Percentiles rank a stretch among this genome's conserved stretches.
These are phyloP conservation scores for Lasioglossum morio DNA, from an alignment of 2,888 invertebrate genomes.

Conservation along the genomic window DNA sequence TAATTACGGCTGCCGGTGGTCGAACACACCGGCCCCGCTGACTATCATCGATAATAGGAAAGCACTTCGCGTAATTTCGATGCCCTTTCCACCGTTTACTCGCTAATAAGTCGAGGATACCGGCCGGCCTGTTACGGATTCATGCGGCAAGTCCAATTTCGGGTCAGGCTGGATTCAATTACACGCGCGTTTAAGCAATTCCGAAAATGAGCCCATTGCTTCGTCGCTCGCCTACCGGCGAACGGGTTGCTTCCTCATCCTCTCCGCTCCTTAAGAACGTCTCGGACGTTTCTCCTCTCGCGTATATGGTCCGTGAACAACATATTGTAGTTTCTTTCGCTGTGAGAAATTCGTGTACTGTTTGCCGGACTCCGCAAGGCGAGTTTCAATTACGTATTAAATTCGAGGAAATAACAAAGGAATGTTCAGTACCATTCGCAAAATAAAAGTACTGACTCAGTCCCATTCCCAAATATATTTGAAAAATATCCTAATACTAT, in stretches of 20 bases:
- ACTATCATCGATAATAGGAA: constrained; percentile 55
- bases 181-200: constrained; percentile 68
- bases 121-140: constrained; percentile 50
- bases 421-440: neutral
- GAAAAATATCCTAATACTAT: too few species aligned
- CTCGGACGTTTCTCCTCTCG: neutral
- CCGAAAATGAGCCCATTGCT: constrained; percentile 52
- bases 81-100: constrained; percentile 37
- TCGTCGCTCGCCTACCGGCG: neutral
- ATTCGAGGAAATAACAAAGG: neutral
- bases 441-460: neutral
- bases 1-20: constrained; percentile 56
- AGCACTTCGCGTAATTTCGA: constrained; percentile 58
- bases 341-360: neutral
- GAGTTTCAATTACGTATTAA: neutral
- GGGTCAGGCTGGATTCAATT: constrained; percentile 55
- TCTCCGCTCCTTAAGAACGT: neutral
- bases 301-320: neutral
- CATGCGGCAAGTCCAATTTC: constrained; percentile 62
- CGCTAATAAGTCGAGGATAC: constrained; percentile 60
- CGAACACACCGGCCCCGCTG: neutral
- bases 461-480: neutral
- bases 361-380: neutral
- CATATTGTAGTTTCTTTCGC: neutral
- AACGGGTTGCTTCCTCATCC: neutral